Evolutionary conservation across 2,113 vertebrate genomes (phyloP).

Genomic region (Eulemur rufifrons): DNA sequence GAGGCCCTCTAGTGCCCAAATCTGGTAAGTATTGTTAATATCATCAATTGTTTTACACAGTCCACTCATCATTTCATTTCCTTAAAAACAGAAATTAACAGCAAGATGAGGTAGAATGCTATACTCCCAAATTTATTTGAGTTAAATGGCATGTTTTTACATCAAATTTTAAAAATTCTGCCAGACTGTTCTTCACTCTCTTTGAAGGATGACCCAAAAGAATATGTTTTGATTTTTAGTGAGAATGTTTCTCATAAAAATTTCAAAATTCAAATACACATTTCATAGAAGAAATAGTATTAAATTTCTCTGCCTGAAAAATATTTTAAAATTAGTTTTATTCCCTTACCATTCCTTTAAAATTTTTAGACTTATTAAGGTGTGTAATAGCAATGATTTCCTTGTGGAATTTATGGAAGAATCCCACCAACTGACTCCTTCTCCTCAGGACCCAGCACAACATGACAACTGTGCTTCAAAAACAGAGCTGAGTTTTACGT

Average conservation of each 20-base stretch:
- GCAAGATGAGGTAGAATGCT: background rate
- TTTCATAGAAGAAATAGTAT: background rate
- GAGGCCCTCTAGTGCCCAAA: constrained; percentile 81
- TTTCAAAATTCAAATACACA: background rate
- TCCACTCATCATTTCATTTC: background rate
- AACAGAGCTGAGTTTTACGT: background rate
- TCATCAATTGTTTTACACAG: background rate
- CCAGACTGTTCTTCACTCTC: background rate
- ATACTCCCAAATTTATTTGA: background rate
- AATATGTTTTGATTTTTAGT: background rate
- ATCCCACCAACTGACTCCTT: background rate
- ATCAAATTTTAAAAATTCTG: background rate
- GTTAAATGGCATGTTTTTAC: background rate
- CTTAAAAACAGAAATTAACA: background rate
- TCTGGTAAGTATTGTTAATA: background rate
- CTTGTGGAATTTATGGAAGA: background rate
- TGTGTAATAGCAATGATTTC: background rate
- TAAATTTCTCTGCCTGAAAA: background rate
- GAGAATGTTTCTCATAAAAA: background rate
- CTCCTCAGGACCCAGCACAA: background rate
- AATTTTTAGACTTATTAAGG: background rate
- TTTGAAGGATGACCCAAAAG: background rate
- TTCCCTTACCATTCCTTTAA: background rate
- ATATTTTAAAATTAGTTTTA: background rate
- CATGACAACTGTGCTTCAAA: fast-evolving